phyloP scores from a whole-genome alignment of 35 echinoderm and acorn worm species.

The Stichopus chloronotus region DNA sequence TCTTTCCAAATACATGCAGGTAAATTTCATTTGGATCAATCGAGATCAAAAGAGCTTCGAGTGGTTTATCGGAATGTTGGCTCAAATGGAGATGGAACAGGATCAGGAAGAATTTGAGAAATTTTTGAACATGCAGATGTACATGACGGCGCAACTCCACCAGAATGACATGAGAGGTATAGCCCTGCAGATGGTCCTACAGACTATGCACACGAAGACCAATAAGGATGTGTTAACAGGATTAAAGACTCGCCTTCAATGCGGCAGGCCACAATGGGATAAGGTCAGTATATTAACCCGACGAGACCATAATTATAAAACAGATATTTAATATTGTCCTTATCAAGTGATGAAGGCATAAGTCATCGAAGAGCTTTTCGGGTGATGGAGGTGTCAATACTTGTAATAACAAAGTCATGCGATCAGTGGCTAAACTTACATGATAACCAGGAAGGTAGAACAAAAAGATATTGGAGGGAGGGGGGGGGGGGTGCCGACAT shows the following conservation, averaged over 20 bases:
- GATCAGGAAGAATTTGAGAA: slow-evolving; percentile 37
- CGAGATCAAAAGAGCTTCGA: slow-evolving; percentile 64
- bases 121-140: slow-evolving; percentile 59
- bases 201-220: slow-evolving; percentile 28
- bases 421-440: too few relatives aligned
- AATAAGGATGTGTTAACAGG: slow-evolving; percentile 62
- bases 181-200: slow-evolving; percentile 62
- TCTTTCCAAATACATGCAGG: slow-evolving; percentile 18
- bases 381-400: too few relatives aligned
- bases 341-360: too few relatives aligned
- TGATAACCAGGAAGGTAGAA: too few relatives aligned
- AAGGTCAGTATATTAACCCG: slow-evolving; percentile 31
- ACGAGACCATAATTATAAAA: too few relatives aligned
- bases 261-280: slow-evolving; percentile 61
- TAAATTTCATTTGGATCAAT: slow-evolving; percentile 73
- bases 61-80: slow-evolving; percentile 61
- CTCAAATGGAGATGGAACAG: slow-evolving; percentile 62
- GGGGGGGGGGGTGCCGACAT: too few relatives aligned
- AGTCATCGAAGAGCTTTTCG: too few relatives aligned
- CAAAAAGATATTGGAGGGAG: too few relatives aligned
- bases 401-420: too few relatives aligned
- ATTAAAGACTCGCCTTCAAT: slow-evolving; percentile 54
- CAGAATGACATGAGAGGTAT: slow-evolving; percentile 41
- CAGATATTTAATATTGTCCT: background rate
- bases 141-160: slow-evolving; percentile 37